Base-by-base conservation (phyloP, 2,113 vertebrate species). In the Plectropomus leopardus region DNA sequence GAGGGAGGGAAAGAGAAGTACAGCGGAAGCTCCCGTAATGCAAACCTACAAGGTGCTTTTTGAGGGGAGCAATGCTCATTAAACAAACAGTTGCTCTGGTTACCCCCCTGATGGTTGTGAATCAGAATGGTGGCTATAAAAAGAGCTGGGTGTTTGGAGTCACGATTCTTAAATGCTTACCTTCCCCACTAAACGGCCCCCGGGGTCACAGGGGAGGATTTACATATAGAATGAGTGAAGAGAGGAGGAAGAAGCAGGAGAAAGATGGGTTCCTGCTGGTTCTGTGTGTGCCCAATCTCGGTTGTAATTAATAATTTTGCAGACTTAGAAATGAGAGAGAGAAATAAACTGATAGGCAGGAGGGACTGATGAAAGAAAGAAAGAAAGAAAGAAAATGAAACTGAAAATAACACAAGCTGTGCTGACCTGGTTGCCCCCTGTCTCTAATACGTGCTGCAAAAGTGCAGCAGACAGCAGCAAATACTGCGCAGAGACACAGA, bases 151-250 rank as follows among this genome's bases (percentile, higher is more conserved):
- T 69, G 76, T 78, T 58, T 59, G 40, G 59, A 89, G 80, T 86
- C 64, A 58, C 23, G 30, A 72, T 60, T 73, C 60, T 76, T 85
- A 79, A 91, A 82, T 44, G n/a, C 73, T 83, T 86, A 80, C 76
- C 67, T 88, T 80, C 71, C 54, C 45, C 72, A 64, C 61, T 77
- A 74, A 83, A 86, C 21, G 8, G 76, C 68, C 80, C 64, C 64
- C 24, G 48, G 86, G 88, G 72, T 66, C 16, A 40, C 55, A 68
- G 44, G 15, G 32, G 32, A 64, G 28, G 53, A 92, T 91, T 93
- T 89, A 83, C 88, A 93, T 90, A 69, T 68, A 83, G 89, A 92
- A 91, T 24, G 64, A n/a, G 26, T 40, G 45, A 53, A 28, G 26
- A 54, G 72, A 70, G 4, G 63, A 74, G 13, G 57, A 44, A 34